Percentiles rank a stretch among this genome's conserved stretches.
Conservation (phyloP, 2,888 invertebrate genomes). For the Dicyrtomina minuta region DNA sequence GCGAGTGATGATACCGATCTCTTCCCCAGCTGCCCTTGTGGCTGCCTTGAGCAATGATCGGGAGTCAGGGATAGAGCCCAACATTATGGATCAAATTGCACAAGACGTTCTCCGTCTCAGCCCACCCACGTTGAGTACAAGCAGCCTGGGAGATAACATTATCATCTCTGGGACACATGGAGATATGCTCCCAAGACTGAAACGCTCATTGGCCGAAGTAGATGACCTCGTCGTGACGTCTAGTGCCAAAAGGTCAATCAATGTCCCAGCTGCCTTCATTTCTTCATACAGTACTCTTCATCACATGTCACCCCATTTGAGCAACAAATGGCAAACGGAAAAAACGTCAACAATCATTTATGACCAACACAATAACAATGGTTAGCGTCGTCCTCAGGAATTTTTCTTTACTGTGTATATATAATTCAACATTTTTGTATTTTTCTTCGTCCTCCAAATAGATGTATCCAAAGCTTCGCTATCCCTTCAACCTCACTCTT, state of each 20-base stretch:
- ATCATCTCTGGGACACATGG: conserved; percentile 17
- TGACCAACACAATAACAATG: conserved; percentile 54
- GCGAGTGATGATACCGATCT: conserved; percentile 34
- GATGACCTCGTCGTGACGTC: conserved; percentile 50
- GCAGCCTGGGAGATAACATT: conserved; percentile 18
- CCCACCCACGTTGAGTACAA: conserved; percentile 30
- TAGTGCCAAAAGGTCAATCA: conserved; percentile 53
- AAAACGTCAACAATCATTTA: conserved; percentile 49
- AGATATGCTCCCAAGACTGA: conserved; percentile 45
- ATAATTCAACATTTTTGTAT: too few relatives aligned
- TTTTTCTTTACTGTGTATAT: not conserved
- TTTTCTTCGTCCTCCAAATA: not conserved
- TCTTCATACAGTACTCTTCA: conserved; percentile 49
- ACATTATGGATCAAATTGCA: conserved; percentile 17
- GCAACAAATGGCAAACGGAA: conserved; percentile 49
- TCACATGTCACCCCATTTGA: conserved; percentile 49
- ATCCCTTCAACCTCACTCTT: conserved; percentile 11
- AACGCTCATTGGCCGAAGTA: conserved; percentile 50
- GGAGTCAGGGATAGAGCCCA: conserved; percentile 8
- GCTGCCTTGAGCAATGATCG: not conserved
- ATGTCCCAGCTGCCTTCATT: conserved; percentile 49
- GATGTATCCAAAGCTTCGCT: conserved; percentile 6
- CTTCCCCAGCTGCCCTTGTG: conserved; percentile 35
- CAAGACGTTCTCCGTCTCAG: conserved; percentile 20
- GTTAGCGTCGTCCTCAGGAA: conserved; percentile 35